Base-by-base conservation (phyloP, 2,113 vertebrate species). In the Gadus macrocephalus region DNA sequence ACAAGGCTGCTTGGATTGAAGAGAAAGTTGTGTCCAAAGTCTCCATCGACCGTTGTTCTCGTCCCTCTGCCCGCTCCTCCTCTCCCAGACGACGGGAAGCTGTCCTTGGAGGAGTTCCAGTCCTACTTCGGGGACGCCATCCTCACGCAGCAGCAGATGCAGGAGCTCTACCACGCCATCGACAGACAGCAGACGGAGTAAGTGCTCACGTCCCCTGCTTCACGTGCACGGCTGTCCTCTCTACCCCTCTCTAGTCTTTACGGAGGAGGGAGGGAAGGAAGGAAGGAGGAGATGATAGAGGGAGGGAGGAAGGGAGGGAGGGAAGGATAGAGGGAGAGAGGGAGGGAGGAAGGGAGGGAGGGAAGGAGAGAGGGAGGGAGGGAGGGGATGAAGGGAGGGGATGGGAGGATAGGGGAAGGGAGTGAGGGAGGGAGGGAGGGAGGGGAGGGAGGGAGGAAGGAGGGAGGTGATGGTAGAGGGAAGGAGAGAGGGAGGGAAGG, bases 101-200 rank as follows among this genome's bases (percentile, higher is more conserved):
- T 98, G 75, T 96, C 95, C 22, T 93, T 97, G 83, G 96, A 97
- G 81, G 95, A 98, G 86, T 98, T 98, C 91, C 95, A 96, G 90
- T 95, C 95, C 25, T 97, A 96, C 77, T 98, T 97, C 61, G 86
- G 94, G 2, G 96, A 98, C 62, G 95, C 95, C 56, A 92, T 98
- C 87, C 94, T 98, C 72, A 96, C 93, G 19, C 90, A 92, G 0
- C 90, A 91, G 73, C 95, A 98, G 90, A 93, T 98, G 89, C 93
- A 89, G 83, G 95, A 98, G 89, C 91, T 98, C 67, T 98, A 98
- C 89, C 91, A 82, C 67, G 89, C 93, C 83, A 94, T 98, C 49
- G 97, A 97, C 85, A 91, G 92, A 69, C 86, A 82, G 79, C 91
- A 92, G 67, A 92, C 92, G 2, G 94, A 95, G 96, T 98, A 87